These are phyloP conservation scores for Rhinichthys osculus DNA, from an alignment of 2,797 vertebrate genomes.

Conservation along the genomic window DNA sequence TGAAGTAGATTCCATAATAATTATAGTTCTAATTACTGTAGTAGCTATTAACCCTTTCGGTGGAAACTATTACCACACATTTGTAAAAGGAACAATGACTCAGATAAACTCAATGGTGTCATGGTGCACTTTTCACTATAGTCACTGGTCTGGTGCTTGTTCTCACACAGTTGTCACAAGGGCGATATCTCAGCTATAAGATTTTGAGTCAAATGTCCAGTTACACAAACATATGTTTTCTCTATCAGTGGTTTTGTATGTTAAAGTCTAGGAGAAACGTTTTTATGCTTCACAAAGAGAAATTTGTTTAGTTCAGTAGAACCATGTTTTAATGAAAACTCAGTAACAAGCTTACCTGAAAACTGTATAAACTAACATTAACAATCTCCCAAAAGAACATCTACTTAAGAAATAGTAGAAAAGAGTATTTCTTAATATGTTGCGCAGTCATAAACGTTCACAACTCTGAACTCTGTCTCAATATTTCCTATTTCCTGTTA, in stretches of 20 bases:
- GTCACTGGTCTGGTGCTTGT: not conserved
- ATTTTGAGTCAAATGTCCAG: not conserved
- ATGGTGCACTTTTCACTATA: not conserved
- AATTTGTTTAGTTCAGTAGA: not conserved
- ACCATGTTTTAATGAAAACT: not conserved
- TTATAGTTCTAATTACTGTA: not conserved
- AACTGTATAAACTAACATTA: not conserved
- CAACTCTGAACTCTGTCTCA: not conserved
- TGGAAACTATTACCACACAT: not conserved
- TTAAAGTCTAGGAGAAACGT: not conserved
- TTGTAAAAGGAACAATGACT: conserved; percentile 8
- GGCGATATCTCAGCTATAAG: not conserved
- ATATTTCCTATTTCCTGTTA: not conserved
- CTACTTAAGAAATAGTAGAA: not conserved
- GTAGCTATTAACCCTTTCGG: no score
- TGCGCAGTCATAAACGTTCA: not conserved
- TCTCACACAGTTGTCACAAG: conserved; percentile 3
- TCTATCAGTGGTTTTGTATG: no score
- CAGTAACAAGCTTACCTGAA: not conserved
- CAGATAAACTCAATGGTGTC: not conserved
- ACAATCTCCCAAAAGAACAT: not conserved
- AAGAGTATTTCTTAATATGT: no score
- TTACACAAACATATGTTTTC: not conserved
- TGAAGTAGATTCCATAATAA: not conserved
- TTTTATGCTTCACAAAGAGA: not conserved